A percentile compares a stretch with the other conserved stretches of the same genome.
phyloP scores from a whole-genome alignment of 2,888 invertebrate genomes.

The Polia nebulosa region DNA sequence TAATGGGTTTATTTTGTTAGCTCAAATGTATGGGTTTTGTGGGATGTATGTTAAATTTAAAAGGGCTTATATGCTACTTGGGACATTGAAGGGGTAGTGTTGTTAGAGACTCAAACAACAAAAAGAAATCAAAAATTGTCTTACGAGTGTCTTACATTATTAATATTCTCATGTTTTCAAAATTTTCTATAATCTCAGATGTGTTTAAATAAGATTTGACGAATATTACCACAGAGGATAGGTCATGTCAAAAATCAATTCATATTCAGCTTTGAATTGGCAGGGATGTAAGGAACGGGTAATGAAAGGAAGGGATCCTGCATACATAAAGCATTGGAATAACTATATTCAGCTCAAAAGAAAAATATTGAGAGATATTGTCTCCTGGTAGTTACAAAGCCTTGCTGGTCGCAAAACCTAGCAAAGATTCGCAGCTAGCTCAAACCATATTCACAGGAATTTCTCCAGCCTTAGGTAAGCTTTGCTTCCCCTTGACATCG shows the following conservation, averaged over 20 bases:
- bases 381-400: background rate
- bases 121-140: too few relatives aligned
- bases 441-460: conserved; percentile 9
- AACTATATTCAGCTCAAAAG: background rate
- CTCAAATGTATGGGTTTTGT: conserved; percentile 58
- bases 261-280: too few relatives aligned
- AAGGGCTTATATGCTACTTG: conserved; percentile 7
- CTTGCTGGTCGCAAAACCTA: background rate
- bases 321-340: background rate
- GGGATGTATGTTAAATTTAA: conserved; percentile 42
- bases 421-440: conserved; percentile 2
- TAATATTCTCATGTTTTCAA: too few relatives aligned
- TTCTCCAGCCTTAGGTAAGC: conserved; percentile 33
- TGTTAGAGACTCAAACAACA: background rate
- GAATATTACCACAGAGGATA: too few relatives aligned
- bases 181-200: too few relatives aligned
- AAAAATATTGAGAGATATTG: background rate
- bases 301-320: too few relatives aligned
- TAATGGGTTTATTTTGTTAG: conserved; percentile 69
- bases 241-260: too few relatives aligned
- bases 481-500: conserved; percentile 34
- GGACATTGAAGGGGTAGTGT: background rate
- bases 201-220: too few relatives aligned
- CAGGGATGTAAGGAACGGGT: too few relatives aligned
- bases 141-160: too few relatives aligned